Base-by-base conservation (phyloP, 2,888 invertebrate species). In the Ceriagrion tenellum region DNA sequence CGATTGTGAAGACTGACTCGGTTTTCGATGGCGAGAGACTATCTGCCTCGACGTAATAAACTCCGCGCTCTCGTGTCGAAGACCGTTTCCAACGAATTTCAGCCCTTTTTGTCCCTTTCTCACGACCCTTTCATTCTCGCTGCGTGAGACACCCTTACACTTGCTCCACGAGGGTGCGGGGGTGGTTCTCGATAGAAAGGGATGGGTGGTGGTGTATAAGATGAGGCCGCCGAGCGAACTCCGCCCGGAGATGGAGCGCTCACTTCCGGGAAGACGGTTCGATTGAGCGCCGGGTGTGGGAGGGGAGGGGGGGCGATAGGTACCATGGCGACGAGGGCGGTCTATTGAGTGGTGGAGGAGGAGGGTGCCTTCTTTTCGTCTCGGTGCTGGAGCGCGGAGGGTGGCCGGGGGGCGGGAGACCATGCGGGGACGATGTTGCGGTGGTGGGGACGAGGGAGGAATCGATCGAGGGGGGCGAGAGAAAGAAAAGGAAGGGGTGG, bases 241-340 rank as follows among this genome's bases (percentile, higher is more conserved):
- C 2, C 55, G 26, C 47, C 30, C 69, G 35, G n/a, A 40, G 93
- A 74, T 74, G 40, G 69, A 26, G 47, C 93, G 93, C 69, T 93
- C 93, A 93, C 93, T 93, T 93, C 93, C 93, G 74, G 93, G 93
- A 93, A 93, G 93, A 47, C n/a, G n/a, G n/a, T n/a, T n/a, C n/a
- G n/a, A n/a, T n/a, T n/a, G n/a, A n/a, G n/a, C n/a, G n/a, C n/a
- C n/a, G n/a, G n/a, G n/a, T n/a, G n/a, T 16, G 63, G 63, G 40
- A 69, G 69, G 74, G 91, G 63, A 63, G 63, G 26, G 69, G 55
- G 8, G 69, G 16, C 59, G 59, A 59, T 16, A 47, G 91, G 40
- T 63, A 93, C 93, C 47, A 74, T 47, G 63, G 40, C 35, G 35
- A 35, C 30, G 81, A 81, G 74, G 93, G 69, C 93, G 63, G 26